Conservation (phyloP, 2,797 vertebrate genomes). For the Eupleurogrammus muticus region DNA sequence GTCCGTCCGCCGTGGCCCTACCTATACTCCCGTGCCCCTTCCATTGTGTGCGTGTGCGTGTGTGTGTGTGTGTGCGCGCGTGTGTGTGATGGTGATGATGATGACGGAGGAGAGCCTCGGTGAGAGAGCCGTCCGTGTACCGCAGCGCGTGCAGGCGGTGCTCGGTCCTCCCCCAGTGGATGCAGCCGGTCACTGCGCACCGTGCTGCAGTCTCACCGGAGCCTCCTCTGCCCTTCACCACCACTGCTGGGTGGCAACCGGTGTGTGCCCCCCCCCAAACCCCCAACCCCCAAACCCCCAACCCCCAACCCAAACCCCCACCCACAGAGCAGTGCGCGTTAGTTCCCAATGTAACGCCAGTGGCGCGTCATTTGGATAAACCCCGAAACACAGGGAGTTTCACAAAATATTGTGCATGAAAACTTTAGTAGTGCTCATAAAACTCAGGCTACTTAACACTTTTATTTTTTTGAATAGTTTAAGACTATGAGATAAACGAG, state of each 20-base stretch:
- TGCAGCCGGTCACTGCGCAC: slow-evolving; percentile 77
- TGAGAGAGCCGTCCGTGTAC: slow-evolving; percentile 76
- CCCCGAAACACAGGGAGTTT: not conserved
- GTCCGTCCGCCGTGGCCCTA: slow-evolving; percentile 77
- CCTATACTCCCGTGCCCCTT: slow-evolving; percentile 76
- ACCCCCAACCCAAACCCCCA: not conserved
- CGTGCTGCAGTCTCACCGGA: slow-evolving; percentile 74
- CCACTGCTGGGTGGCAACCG: slow-evolving; percentile 49
- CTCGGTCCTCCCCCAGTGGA: slow-evolving; percentile 87
- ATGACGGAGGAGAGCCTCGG: slow-evolving; percentile 77
- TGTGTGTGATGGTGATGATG: slow-evolving; percentile 25
- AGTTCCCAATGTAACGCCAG: not conserved
- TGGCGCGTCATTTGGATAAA: not conserved
- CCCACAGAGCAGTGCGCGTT: too few species aligned
- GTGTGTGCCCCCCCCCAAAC: slow-evolving; percentile 31
- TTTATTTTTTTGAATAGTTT: too few species aligned
- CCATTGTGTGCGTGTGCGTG: slow-evolving; percentile 73
- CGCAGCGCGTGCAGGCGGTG: slow-evolving; percentile 77
- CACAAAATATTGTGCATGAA: not conserved
- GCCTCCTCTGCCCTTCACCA: slow-evolving; percentile 56
- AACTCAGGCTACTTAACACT: too few species aligned
- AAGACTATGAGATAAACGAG: not conserved
- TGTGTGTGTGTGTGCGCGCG: slow-evolving; percentile 29
- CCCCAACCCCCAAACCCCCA: not conserved
- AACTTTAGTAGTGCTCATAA: not conserved